These are phyloP conservation scores for Stenichneumon culpator DNA, from an alignment of 2,888 invertebrate species.

Conservation along the genomic window DNA sequence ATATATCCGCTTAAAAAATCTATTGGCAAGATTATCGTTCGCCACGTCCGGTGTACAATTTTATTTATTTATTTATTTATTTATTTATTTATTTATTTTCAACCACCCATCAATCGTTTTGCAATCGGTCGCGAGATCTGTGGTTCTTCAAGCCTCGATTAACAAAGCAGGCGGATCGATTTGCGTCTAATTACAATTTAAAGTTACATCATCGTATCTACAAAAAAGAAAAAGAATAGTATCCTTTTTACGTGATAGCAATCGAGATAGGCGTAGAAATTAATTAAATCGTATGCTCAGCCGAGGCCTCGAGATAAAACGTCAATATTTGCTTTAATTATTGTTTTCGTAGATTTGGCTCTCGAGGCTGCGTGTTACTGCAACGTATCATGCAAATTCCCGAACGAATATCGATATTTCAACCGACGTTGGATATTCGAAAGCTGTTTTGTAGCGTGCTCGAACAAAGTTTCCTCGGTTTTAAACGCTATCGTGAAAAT, in stretches of 20 bases:
- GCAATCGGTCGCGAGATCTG: not conserved
- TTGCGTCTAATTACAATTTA: conserved; percentile 13
- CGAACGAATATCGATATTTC: conserved; percentile 38
- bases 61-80: conserved; percentile 5
- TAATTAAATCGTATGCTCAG: conserved; percentile 42
- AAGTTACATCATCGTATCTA: conserved; percentile 48
- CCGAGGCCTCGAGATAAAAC: not conserved
- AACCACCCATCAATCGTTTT: not conserved
- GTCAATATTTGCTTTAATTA: not conserved
- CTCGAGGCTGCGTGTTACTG: not conserved
- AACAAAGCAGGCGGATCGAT: not conserved
- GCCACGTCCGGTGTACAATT: not conserved
- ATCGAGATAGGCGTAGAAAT: conserved; percentile 11
- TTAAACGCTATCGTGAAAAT: conserved; percentile 38
- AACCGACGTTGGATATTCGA: not conserved
- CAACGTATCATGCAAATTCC: conserved; percentile 15
- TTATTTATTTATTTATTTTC: not conserved
- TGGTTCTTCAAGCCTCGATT: not conserved
- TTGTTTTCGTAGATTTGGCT: not conserved
- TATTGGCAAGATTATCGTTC: conserved; percentile 63
- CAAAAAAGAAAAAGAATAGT: conserved; percentile 12
- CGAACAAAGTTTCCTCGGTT: conserved; percentile 24
- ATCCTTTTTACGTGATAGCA: conserved; percentile 14
- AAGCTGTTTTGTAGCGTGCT: conserved; percentile 28
- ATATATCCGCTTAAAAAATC: conserved; percentile 56